A percentile compares a stretch with the other conserved stretches of the same genome.
These are phyloP conservation scores for Drosophila nigrodunni DNA, from an alignment of 1,140 invertebrate species.

Conservation along the genomic window DNA sequence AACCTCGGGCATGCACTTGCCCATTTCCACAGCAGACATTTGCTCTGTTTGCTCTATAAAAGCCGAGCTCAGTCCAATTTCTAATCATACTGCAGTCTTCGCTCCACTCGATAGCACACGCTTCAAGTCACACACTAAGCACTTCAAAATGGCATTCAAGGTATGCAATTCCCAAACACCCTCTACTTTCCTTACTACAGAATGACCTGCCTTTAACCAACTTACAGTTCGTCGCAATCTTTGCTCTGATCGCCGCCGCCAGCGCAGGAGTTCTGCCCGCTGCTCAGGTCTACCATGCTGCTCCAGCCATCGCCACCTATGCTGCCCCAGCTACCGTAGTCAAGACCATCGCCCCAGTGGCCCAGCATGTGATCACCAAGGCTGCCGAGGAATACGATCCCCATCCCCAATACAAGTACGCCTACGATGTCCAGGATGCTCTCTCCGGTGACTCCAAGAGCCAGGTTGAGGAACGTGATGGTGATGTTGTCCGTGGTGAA, in stretches of 20 bases:
- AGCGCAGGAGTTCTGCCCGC: slow-evolving; percentile 69
- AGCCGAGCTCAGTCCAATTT: slow-evolving; percentile 22
- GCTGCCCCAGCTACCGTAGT: slow-evolving; percentile 60
- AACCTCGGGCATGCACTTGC: slow-evolving; percentile 53
- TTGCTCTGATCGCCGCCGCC: slow-evolving; percentile 74
- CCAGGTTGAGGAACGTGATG: slow-evolving; percentile 86
- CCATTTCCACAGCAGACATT: slow-evolving; percentile 17
- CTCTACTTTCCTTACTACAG: neutral
- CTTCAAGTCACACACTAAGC: slow-evolving; percentile 37
- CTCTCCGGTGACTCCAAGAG: slow-evolving; percentile 89
- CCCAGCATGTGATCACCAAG: slow-evolving; percentile 68
- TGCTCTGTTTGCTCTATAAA: slow-evolving; percentile 37
- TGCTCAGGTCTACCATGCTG: slow-evolving; percentile 68
- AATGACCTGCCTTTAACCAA: neutral
- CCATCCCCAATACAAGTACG: slow-evolving; percentile 86
- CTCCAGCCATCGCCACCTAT: slow-evolving; percentile 47
- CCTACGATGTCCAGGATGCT: slow-evolving; percentile 89
- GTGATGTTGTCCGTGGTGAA: slow-evolving; percentile 87
- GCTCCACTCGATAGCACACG: slow-evolving; percentile 30
- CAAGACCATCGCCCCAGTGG: slow-evolving; percentile 44
- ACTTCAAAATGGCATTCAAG: slow-evolving; percentile 71
- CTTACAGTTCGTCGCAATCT: slow-evolving; percentile 64
- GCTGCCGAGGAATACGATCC: slow-evolving; percentile 72
- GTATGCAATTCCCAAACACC: slow-evolving; percentile 34
- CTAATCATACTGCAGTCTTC: slow-evolving; percentile 44